Conservation (phyloP, 2,888 invertebrate genomes). For the Brassicogethes aeneus region DNA sequence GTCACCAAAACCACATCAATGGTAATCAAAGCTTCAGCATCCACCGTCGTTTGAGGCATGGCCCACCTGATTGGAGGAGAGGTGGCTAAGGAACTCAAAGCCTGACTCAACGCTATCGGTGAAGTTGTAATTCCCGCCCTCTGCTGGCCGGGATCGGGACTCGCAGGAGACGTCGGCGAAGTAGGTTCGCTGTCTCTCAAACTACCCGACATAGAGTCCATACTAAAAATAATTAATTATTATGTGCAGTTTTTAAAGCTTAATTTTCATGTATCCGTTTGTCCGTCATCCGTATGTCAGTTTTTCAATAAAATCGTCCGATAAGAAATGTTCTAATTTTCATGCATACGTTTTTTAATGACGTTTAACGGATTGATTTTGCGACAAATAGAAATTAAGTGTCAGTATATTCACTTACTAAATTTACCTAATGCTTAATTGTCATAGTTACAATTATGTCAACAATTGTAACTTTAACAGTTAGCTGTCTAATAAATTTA, state of each 20-base stretch:
- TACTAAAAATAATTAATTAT: too few relatives aligned
- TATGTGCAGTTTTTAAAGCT: conserved; percentile 15
- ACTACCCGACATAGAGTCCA: conserved; percentile 92
- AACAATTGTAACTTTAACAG: too few relatives aligned
- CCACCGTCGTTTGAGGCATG: conserved; percentile 29
- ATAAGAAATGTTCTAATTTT: too few relatives aligned
- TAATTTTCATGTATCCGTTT: too few relatives aligned
- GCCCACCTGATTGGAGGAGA: conserved; percentile 28
- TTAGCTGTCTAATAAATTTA: too few relatives aligned
- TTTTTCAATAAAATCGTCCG: too few relatives aligned
- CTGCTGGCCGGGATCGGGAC: conserved; percentile 48
- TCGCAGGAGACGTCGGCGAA: conserved; percentile 77
- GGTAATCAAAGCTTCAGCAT: conserved; percentile 66
- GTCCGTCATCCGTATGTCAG: too few relatives aligned
- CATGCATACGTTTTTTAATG: too few relatives aligned
- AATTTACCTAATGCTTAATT: conserved; percentile 3
- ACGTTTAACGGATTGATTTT: too few relatives aligned
- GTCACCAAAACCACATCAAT: conserved; percentile 72
- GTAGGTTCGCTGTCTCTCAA: conserved; percentile 86
- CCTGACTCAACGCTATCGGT: conserved; percentile 48
- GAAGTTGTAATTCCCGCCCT: conserved; percentile 47
- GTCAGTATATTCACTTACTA: too few relatives aligned
- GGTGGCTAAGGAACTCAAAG: conserved; percentile 40
- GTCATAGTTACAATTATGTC: background rate
- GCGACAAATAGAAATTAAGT: too few relatives aligned